Percentiles rank a stretch among this genome's conserved stretches.
phyloP scores from a whole-genome alignment of 2,888 invertebrate species.

The Cordylochernes scorpioides region DNA sequence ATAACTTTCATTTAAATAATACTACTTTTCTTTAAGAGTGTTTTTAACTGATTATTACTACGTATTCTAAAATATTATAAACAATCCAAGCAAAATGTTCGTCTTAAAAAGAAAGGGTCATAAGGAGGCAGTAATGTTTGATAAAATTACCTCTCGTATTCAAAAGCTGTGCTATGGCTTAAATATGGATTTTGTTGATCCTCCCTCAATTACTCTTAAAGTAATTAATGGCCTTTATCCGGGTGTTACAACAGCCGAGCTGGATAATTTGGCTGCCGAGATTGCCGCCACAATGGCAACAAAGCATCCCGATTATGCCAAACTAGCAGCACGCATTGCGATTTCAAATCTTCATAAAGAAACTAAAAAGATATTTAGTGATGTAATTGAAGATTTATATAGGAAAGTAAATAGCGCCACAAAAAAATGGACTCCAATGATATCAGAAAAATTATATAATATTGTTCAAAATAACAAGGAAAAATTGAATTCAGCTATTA shows the following conservation, averaged over 20 bases:
- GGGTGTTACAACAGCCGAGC: conserved; percentile 81
- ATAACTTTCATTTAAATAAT: too few relatives aligned
- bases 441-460: too few relatives aligned
- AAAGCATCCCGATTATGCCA: conserved; percentile 79
- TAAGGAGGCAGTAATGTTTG: conserved; percentile 72
- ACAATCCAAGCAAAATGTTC: too few relatives aligned
- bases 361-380: conserved; percentile 74
- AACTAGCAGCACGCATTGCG: conserved; percentile 44
- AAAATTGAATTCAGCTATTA: conserved; percentile 68
- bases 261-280: conserved; percentile 92
- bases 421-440: conserved; percentile 45
- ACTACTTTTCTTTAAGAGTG: too few relatives aligned
- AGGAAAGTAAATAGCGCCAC: conserved; percentile 45
- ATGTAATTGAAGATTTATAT: conserved; percentile 66
- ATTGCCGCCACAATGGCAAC: conserved; percentile 91
- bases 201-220: conserved; percentile 21
- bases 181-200: conserved; percentile 84
- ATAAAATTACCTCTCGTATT: conserved; percentile 89
- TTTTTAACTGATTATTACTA: too few relatives aligned
- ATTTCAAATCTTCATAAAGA: conserved; percentile 95
- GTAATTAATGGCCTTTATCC: conserved; percentile 35
- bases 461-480: too few relatives aligned
- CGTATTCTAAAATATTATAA: too few relatives aligned
- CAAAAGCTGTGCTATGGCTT: conserved; percentile 81
- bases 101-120: too few relatives aligned